phyloP scores from a whole-genome alignment of 2,888 invertebrate species.

The Chorisops tibialis region DNA sequence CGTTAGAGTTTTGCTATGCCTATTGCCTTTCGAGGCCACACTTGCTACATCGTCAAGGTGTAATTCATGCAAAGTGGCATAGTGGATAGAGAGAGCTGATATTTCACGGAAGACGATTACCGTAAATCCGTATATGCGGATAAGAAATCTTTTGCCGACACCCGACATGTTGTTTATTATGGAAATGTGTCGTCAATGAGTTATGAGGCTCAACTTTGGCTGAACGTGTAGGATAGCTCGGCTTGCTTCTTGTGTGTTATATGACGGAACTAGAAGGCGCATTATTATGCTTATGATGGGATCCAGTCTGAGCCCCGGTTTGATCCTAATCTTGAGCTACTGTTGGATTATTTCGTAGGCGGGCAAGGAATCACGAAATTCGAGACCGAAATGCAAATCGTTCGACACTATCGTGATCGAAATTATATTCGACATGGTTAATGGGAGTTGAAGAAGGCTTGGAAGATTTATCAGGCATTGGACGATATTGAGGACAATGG shows the following conservation, averaged over 20 bases:
- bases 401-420: slow-evolving; percentile 1
- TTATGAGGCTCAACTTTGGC: slow-evolving; percentile 8
- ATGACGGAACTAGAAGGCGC: slow-evolving; percentile 24
- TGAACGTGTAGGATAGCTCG: no score
- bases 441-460: slow-evolving; percentile 16
- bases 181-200: slow-evolving; percentile 25
- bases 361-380: slow-evolving; percentile 2
- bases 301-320: slow-evolving; percentile 21
- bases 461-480: slow-evolving; percentile 6
- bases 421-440: slow-evolving; percentile 12
- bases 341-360: slow-evolving; percentile 21
- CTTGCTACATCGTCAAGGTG: no score
- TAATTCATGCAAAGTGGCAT: no score
- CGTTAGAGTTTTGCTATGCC: no score
- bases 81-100: neutral
- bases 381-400: slow-evolving; percentile 18
- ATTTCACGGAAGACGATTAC: slow-evolving; percentile 24
- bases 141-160: slow-evolving; percentile 19
- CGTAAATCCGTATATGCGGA: slow-evolving; percentile 20
- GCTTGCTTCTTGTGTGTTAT: neutral
- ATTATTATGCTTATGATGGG: slow-evolving; percentile 2
- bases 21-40: no score
- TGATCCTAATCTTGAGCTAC: slow-evolving; percentile 16
- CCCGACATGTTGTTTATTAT: slow-evolving; percentile 21
- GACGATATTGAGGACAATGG: slow-evolving; percentile 18